Evolutionary conservation across 2,888 invertebrate genomes (phyloP).

Genomic region (Melinaea menophilus): DNA sequence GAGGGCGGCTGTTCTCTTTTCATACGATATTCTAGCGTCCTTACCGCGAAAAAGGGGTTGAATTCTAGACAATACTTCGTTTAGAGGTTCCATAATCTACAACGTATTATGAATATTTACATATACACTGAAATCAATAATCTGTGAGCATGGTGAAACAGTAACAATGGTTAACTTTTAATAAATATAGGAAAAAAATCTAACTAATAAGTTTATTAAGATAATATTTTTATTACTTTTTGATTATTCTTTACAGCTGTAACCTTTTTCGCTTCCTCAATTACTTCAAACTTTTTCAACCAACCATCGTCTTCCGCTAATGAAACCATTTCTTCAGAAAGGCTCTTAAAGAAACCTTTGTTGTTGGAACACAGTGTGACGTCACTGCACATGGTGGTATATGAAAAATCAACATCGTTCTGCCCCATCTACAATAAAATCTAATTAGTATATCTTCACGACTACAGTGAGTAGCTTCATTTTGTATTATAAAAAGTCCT

Average conservation of each 20-base stretch:
- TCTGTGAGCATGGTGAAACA: background rate
- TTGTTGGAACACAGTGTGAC: slow-evolving; percentile 85
- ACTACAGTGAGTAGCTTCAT: background rate
- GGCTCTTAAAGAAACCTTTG: slow-evolving; percentile 85
- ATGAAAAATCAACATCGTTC: slow-evolving; percentile 64
- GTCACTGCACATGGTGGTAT: slow-evolving; percentile 83
- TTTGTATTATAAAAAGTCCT: too few species aligned
- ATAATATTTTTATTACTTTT: slow-evolving; percentile 52
- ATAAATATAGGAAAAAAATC: too few species aligned
- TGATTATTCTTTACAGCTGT: slow-evolving; percentile 72
- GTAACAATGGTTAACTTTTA: too few species aligned
- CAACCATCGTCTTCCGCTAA: slow-evolving; percentile 74
- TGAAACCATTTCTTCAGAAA: slow-evolving; percentile 79
- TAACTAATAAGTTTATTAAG: too few species aligned
- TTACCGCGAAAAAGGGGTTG: slow-evolving; percentile 83
- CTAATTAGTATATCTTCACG: background rate
- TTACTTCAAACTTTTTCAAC: slow-evolving; percentile 79
- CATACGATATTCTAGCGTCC: slow-evolving; percentile 78
- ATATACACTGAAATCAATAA: background rate
- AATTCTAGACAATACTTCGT: slow-evolving; percentile 81
- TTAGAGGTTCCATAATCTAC: slow-evolving; percentile 64
- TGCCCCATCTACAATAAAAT: slow-evolving; percentile 45
- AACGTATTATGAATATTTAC: slow-evolving; percentile 21
- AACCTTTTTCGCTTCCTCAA: slow-evolving; percentile 79
- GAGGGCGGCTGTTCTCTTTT: slow-evolving; percentile 80